Conservation (phyloP, 2,888 invertebrate genomes). For the Eurois occulta region DNA sequence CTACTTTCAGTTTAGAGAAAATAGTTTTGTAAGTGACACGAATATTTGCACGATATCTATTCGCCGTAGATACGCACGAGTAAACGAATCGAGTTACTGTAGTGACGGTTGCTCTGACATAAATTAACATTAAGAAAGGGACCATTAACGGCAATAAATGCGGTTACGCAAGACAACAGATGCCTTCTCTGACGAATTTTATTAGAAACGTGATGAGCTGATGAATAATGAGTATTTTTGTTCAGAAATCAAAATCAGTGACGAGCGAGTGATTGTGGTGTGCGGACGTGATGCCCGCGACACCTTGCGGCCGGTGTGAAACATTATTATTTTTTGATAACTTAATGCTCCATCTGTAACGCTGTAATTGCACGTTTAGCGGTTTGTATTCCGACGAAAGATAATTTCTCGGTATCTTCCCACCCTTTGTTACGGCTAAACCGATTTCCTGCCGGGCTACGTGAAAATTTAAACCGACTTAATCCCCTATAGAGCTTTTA, state of each 20-base stretch:
- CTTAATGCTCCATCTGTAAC: conserved; percentile 88
- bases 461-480: conserved; percentile 88
- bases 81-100: conserved; percentile 69
- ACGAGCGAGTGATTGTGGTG: conserved; percentile 80
- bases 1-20: conserved; percentile 35
- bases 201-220: conserved; percentile 89
- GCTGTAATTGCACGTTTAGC: conserved; percentile 89
- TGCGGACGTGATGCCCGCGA: conserved; percentile 83
- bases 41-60: conserved; percentile 58
- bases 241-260: conserved; percentile 85
- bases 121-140: conserved; percentile 84
- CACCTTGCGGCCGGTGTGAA: conserved; percentile 90
- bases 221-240: conserved; percentile 78
- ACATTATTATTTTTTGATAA: conserved; percentile 88
- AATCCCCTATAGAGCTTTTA: conserved; percentile 89
- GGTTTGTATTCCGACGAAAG: conserved; percentile 87
- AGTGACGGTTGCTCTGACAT: conserved; percentile 71
- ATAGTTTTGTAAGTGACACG: conserved; percentile 33
- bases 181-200: conserved; percentile 83
- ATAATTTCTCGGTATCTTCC: conserved; percentile 89
- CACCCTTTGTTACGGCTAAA: conserved; percentile 88
- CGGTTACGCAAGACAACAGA: conserved; percentile 87
- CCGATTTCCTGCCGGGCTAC: conserved; percentile 89
- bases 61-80: conserved; percentile 63
- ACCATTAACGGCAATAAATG: conserved; percentile 88